phyloP scores from a whole-genome alignment of 2,888 invertebrate species.

The Epirrita christyi region DNA sequence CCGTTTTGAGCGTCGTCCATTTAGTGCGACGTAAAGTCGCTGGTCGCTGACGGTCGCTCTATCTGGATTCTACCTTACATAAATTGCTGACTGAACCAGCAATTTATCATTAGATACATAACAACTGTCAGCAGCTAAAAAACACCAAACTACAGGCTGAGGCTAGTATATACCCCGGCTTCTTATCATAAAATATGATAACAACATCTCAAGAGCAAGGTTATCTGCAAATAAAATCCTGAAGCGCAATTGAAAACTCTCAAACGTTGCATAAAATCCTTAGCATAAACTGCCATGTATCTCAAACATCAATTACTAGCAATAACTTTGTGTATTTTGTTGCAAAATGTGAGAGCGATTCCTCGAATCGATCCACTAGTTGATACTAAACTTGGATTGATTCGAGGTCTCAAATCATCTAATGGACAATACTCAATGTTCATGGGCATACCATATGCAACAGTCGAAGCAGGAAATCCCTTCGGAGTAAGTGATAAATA shows the following conservation, averaged over 20 bases:
- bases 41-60: too few relatives aligned
- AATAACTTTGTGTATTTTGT: slow-evolving; percentile 30
- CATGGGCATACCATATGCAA: slow-evolving; percentile 65
- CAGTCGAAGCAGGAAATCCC: slow-evolving; percentile 53
- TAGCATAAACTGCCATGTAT: neutral
- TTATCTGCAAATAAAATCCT: neutral
- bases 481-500: slow-evolving; percentile 58
- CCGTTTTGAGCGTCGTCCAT: too few relatives aligned
- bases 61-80: too few relatives aligned
- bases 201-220: neutral
- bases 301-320: slow-evolving; percentile 24
- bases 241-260: neutral
- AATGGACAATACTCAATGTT: slow-evolving; percentile 64
- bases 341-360: slow-evolving; percentile 33
- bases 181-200: neutral
- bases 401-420: slow-evolving; percentile 54
- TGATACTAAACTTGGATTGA: slow-evolving; percentile 52
- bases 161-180: neutral
- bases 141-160: neutral
- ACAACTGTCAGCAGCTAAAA: neutral
- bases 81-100: too few relatives aligned
- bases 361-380: slow-evolving; percentile 56
- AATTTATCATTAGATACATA: neutral
- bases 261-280: neutral
- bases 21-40: too few relatives aligned